Percentiles rank a stretch among this genome's conserved stretches.
These are phyloP conservation scores for Rotaria socialis DNA, from an alignment of 2,888 invertebrate genomes.

Conservation along the genomic window DNA sequence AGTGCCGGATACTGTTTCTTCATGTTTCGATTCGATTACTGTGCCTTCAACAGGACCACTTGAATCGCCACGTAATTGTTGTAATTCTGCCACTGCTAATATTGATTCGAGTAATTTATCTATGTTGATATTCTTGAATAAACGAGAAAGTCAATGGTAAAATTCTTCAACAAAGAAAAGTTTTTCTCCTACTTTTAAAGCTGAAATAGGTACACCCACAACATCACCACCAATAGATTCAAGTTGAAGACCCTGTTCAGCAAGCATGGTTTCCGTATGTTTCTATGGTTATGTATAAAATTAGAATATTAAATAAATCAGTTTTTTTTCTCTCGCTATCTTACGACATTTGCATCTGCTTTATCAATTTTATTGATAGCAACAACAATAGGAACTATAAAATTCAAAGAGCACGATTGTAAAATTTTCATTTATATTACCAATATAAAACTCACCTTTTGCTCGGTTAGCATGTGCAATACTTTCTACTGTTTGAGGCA, in stretches of 20 bases:
- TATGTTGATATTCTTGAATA: constrained; percentile 68
- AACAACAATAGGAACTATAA: constrained; percentile 73
- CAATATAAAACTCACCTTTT: constrained; percentile 60
- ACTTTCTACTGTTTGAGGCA: constrained; percentile 91
- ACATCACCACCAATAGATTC: constrained; percentile 86
- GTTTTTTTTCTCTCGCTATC: constrained; percentile 48
- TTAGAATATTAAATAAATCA: neutral
- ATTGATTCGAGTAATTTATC: constrained; percentile 76
- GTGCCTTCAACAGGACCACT: constrained; percentile 80
- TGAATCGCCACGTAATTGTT: constrained; percentile 79
- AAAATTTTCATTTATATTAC: constrained; percentile 57
- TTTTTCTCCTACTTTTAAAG: constrained; percentile 65
- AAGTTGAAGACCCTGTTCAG: constrained; percentile 73
- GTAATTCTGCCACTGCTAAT: constrained; percentile 68
- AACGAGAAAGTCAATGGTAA: constrained; percentile 31
- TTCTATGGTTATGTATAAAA: constrained; percentile 63
- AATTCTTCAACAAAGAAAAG: constrained; percentile 46
- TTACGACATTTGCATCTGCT: constrained; percentile 77
- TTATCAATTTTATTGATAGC: constrained; percentile 98
- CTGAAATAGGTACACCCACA: constrained; percentile 84
- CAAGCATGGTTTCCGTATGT: constrained; percentile 70
- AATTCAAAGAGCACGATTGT: constrained; percentile 62
- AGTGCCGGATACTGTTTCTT: constrained; percentile 67
- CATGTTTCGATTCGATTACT: constrained; percentile 77
- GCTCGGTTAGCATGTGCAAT: constrained; percentile 78